Evolutionary conservation across 2,113 vertebrate species (phyloP), one percentile per base, ranked within the genome.

Genomic region (Menidia beryllina): DNA sequence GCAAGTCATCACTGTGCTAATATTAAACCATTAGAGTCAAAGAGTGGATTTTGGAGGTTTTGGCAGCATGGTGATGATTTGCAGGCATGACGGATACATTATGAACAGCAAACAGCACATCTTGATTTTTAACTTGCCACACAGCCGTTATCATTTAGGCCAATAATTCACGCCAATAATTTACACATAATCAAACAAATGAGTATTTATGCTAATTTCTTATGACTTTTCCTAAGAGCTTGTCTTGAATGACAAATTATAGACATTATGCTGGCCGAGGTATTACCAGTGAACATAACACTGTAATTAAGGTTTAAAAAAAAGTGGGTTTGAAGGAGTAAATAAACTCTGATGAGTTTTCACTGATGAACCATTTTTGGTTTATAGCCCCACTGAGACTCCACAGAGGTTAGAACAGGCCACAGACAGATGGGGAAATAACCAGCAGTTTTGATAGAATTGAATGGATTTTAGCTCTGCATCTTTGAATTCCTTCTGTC

Each of bases 181-280:
- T 82, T 82, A 89, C 47, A 58, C 82, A 79, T 89, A 81, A 89
- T 91, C 81, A 88, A 88, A 85, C 84, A 89, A 82, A 90, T 91
- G 78, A 89, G 82, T 79, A 79, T 84, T 91, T 82, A 84, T 89
- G 86, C 85, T 85, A 91, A 90, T 79, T 85, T 55, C 64, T 68
- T 72, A 88, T 70, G 83, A 85, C 85, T 86, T 88, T 89, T 82
- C 76, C 69, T 77, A 79, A 85, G 85, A 69, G 79, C 69, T 50
- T 15, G 43, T 79, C 69, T 80, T 80, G 86, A 90, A 82, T 81
- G 88, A 75, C 86, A 86, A 86, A 91, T 88, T 84, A 70, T 67
- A 75, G 72, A 66, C 85, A 75, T 86, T 80, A 89, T 73, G 50
- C 73, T 55, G 74, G 70, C 71, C 21, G 77, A 83, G 86, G 84